phyloP scores from a whole-genome alignment of 2,797 vertebrate genomes.

The Catamblyrhynchus diadema region DNA sequence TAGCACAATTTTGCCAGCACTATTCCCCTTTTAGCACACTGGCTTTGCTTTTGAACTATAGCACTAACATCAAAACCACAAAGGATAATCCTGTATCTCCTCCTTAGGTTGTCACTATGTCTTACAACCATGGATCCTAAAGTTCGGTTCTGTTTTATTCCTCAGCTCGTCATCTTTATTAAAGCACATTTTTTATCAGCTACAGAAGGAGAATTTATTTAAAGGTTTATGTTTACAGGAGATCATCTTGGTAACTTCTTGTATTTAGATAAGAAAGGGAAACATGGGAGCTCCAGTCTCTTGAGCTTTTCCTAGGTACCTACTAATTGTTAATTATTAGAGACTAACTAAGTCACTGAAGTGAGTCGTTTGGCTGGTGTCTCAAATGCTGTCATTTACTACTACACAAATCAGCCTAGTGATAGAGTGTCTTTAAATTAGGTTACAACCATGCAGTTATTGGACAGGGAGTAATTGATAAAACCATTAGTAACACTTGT shows the following conservation, averaged over 20 bases:
- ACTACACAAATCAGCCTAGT: conserved; percentile 90
- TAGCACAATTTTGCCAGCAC: conserved; percentile 57
- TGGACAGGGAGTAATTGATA: conserved; percentile 93
- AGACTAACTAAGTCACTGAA: conserved; percentile 84
- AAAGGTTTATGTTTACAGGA: conserved; percentile 34
- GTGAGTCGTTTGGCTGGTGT: conserved; percentile 84
- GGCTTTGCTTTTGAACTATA: conserved; percentile 60
- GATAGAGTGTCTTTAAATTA: conserved; percentile 95
- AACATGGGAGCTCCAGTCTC: conserved; percentile 62
- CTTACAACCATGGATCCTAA: not conserved
- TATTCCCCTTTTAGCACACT: conserved; percentile 48
- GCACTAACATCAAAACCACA: not conserved
- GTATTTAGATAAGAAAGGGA: conserved; percentile 70
- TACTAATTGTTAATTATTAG: conserved; percentile 89
- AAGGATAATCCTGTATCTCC: not conserved
- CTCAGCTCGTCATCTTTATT: conserved; percentile 4
- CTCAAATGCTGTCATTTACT: conserved; percentile 87
- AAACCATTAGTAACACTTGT: conserved; percentile 99
- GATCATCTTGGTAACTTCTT: conserved; percentile 43
- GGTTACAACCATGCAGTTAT: conserved; percentile 95
- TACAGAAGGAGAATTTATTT: conserved; percentile 33
- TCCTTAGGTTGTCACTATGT: not conserved
- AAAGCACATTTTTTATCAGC: conserved; percentile 2
- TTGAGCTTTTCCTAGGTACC: conserved; percentile 72
- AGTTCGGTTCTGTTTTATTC: conserved; percentile 9